phyloP scores from a whole-genome alignment of 2,113 vertebrate genomes.

The Notechis scutatus region DNA sequence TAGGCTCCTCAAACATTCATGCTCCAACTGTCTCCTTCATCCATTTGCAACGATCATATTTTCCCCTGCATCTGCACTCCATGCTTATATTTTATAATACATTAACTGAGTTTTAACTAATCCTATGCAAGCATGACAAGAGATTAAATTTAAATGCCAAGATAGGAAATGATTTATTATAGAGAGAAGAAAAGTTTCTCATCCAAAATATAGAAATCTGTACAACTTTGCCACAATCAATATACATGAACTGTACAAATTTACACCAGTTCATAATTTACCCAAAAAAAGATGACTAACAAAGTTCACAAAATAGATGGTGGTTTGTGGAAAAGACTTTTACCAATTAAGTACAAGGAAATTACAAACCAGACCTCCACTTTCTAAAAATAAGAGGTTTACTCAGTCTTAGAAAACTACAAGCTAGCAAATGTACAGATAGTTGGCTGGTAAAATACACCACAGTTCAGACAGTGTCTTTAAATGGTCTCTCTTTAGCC shows the following conservation, averaged over 20 bases:
- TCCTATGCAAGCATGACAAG: slow-evolving; percentile 77
- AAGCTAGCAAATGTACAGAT: slow-evolving; percentile 85
- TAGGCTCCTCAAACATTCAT: slow-evolving; percentile 50
- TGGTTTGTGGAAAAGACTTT: slow-evolving; percentile 84
- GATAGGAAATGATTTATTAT: slow-evolving; percentile 99
- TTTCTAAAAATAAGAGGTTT: slow-evolving; percentile 88
- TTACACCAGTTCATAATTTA: slow-evolving; percentile 99
- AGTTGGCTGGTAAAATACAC: slow-evolving; percentile 80
- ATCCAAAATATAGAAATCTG: slow-evolving; percentile 99
- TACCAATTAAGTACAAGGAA: slow-evolving; percentile 86
- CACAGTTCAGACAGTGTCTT: slow-evolving; percentile 85
- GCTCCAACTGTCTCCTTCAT: slow-evolving; percentile 53
- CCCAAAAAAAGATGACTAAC: slow-evolving; percentile 92
- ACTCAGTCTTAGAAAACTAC: slow-evolving; percentile 85
- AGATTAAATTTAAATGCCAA: slow-evolving; percentile 85
- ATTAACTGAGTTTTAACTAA: slow-evolving; percentile 56
- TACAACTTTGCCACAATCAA: slow-evolving; percentile 99
- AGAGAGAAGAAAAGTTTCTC: slow-evolving; percentile 98
- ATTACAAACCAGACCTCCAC: slow-evolving; percentile 87
- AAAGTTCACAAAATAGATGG: slow-evolving; percentile 97
- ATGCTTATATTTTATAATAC: slow-evolving; percentile 42
- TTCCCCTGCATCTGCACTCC: slow-evolving; percentile 56
- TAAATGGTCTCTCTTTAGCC: slow-evolving; percentile 76
- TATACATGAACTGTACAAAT: slow-evolving; percentile 99
- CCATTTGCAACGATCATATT: slow-evolving; percentile 49